These are phyloP conservation scores for Hemibagrus guttatus DNA, from an alignment of 2,797 vertebrate species.

Conservation along the genomic window DNA sequence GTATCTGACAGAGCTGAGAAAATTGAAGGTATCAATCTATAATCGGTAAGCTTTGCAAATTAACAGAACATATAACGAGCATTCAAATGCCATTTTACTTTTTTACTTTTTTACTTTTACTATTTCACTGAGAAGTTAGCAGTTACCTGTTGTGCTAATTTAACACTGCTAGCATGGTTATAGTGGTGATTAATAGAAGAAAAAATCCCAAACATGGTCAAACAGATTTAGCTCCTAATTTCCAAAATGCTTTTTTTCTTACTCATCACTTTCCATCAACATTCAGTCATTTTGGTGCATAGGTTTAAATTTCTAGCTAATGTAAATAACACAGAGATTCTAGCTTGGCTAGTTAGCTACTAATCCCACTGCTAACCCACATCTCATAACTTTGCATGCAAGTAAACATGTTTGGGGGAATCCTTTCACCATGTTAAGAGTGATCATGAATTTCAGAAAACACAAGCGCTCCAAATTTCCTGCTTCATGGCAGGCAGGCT, in stretches of 20 bases:
- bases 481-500: slow-evolving; percentile 35
- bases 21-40: background rate
- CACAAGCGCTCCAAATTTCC: slow-evolving; percentile 13
- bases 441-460: slow-evolving; percentile 8
- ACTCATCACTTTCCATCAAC: background rate
- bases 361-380: background rate
- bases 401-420: background rate
- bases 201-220: background rate
- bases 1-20: background rate
- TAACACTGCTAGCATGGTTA: background rate
- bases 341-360: background rate
- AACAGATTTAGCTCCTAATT: background rate
- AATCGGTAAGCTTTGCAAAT: background rate
- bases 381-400: background rate
- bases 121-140: background rate
- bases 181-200: background rate
- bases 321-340: background rate
- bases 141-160: too few relatives aligned
- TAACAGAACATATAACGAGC: background rate
- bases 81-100: background rate
- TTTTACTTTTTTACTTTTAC: background rate
- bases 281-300: background rate
- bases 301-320: background rate
- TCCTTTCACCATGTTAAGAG: background rate
- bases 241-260: background rate